These are phyloP conservation scores for Ctenosaura bakeri DNA, from an alignment of 2,797 vertebrate genomes.

Conservation along the genomic window DNA sequence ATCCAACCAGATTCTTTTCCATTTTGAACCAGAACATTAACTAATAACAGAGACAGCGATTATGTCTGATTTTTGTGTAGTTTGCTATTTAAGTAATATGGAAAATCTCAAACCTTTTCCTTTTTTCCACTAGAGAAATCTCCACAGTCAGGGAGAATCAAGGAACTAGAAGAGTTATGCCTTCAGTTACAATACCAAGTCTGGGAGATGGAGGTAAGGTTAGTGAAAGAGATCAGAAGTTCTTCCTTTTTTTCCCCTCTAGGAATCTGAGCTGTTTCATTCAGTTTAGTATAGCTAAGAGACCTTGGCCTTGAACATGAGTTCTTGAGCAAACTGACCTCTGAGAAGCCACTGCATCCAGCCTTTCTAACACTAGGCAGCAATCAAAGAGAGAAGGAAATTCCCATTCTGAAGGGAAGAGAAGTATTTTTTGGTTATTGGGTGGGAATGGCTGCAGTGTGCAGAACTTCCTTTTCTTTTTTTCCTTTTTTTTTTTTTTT, in stretches of 20 bases:
- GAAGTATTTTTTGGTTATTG: background rate
- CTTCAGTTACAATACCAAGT: conserved; percentile 86
- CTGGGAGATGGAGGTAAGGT: conserved; percentile 91
- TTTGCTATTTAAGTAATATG: background rate
- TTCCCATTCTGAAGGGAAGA: background rate
- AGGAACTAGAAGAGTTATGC: conserved; percentile 81
- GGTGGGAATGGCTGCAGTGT: background rate
- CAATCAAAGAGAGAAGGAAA: too few relatives aligned
- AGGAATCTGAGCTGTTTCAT: background rate
- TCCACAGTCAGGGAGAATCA: conserved; percentile 24
- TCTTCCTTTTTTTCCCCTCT: conserved; percentile 2
- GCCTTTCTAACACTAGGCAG: background rate
- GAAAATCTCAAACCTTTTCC: background rate
- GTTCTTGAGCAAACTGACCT: background rate
- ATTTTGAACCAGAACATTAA: background rate
- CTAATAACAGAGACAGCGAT: background rate
- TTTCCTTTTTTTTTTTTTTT: too few relatives aligned
- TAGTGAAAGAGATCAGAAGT: background rate
- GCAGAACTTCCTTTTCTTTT: background rate
- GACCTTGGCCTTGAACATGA: background rate
- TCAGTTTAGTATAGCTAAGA: background rate
- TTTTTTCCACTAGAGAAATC: conserved; percentile 31
- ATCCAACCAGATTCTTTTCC: background rate
- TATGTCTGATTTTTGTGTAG: background rate
- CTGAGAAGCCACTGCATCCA: background rate